Conservation (phyloP, 2,797 vertebrate species). For the Alcedo quadribrachys region DNA sequence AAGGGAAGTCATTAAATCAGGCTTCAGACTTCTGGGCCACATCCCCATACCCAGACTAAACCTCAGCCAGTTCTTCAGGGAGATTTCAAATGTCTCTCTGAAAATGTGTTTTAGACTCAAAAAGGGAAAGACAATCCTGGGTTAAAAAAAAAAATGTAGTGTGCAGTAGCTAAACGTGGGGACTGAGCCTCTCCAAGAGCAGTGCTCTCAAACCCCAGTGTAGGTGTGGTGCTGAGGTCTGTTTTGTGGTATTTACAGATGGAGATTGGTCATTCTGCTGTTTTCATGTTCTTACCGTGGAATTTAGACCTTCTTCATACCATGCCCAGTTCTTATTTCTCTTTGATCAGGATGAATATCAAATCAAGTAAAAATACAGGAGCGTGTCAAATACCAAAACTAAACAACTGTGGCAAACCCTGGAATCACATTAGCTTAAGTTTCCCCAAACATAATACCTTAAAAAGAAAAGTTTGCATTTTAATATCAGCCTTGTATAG, state of each 20-base stretch:
- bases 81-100: background rate
- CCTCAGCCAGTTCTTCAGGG: background rate
- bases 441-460: background rate
- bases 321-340: background rate
- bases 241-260: background rate
- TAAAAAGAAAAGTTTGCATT: conserved; percentile 27
- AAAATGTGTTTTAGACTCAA: background rate
- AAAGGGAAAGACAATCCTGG: background rate
- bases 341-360: background rate
- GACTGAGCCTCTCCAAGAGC: background rate
- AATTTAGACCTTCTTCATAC: background rate
- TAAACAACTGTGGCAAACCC: conserved; percentile 19
- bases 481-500: conserved; percentile 15
- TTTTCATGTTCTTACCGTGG: background rate
- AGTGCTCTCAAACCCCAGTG: background rate
- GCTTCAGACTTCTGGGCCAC: background rate
- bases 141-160: background rate
- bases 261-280: background rate
- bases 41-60: background rate
- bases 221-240: background rate
- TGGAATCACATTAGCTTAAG: background rate
- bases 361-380: conserved; percentile 12
- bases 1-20: background rate
- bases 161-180: background rate
- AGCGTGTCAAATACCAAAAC: background rate